These are phyloP conservation scores for Argyrosomus regius DNA, from an alignment of 2,797 vertebrate genomes.

Conservation along the genomic window DNA sequence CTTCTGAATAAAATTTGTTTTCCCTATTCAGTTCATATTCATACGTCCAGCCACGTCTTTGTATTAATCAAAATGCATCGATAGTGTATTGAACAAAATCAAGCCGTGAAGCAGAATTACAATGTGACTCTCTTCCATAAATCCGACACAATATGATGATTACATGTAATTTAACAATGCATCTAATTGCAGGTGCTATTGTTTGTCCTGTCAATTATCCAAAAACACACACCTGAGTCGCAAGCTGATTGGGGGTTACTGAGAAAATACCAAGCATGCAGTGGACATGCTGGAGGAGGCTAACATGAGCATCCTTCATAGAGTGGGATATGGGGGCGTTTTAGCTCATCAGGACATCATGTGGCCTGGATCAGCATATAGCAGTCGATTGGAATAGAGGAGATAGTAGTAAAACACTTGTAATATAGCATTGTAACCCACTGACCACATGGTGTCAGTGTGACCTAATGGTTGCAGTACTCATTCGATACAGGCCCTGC, in stretches of 20 bases:
- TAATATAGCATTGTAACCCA: background rate
- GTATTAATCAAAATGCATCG: background rate
- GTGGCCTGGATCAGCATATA: background rate
- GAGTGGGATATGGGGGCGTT: background rate
- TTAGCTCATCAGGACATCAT: background rate
- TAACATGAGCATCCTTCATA: background rate
- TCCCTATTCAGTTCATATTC: too few species aligned
- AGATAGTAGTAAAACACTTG: background rate
- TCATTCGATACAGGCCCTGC: slow-evolving; percentile 38
- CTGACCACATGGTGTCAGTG: slow-evolving; percentile 69
- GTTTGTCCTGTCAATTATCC: too few species aligned
- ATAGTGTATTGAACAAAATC: background rate
- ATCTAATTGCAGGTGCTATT: background rate
- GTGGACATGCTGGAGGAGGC: background rate
- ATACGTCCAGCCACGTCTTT: accelerated
- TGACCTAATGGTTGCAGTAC: slow-evolving; percentile 24
- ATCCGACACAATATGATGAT: too few species aligned
- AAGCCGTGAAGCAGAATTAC: background rate
- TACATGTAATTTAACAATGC: background rate
- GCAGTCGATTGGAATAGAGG: background rate
- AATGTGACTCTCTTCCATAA: background rate
- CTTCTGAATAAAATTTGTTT: background rate
- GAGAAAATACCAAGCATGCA: background rate
- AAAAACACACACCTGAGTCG: too few species aligned
- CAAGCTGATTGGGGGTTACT: too few species aligned